Base-by-base conservation (phyloP, 2,113 vertebrate species). In the Poeciliopsis prolifica region DNA sequence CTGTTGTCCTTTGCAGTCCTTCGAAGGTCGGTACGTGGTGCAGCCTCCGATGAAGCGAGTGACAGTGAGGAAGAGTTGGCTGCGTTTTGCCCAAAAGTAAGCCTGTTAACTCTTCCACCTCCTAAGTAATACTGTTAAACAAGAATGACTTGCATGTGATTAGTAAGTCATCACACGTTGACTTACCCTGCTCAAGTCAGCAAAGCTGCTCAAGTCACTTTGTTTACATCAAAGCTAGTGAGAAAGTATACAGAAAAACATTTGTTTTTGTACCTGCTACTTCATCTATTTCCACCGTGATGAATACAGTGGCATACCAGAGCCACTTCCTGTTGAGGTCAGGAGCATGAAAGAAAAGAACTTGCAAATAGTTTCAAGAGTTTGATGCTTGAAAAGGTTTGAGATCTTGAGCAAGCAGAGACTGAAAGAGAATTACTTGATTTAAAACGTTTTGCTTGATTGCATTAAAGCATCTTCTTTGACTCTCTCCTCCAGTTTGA, bases 51-150 rank as follows among this genome's bases (percentile, higher is more conserved):
- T 0, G 94, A 95, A 22, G 94, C 84, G 71, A 97, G 95, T 29
- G 97, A 98, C 91, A 99, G 97, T 0, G 97, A 99, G 82, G 97
- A 98, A 83, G 97, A 99, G 83, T 92, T 99, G 29, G 97, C 97
- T 19, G 97, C 97, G 0, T 99, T 99, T 93, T 98, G 97, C 77
- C 97, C 97, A 70, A 94, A 94, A 87, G 97, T 99, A 95, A 93
- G 82, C 72, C 37, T 65, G 26, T 64, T 61, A 11, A 6, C 42
- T 35, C 60, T 67, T 65, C 42, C 30, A 0, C 30, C 65, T 0
- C 61, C 9, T 67, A 24, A 19, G 1, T 61, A 26, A 66, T 72
- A 72, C 5, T 28, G 35, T 28, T 28, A n/a, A 58, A 58, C 12
- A 31, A n/a, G 17, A n/a, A 62, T 37, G 28, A 71, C 62, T 12